Conservation (phyloP, 2,888 invertebrate genomes). For the Drosophila greeni region DNA sequence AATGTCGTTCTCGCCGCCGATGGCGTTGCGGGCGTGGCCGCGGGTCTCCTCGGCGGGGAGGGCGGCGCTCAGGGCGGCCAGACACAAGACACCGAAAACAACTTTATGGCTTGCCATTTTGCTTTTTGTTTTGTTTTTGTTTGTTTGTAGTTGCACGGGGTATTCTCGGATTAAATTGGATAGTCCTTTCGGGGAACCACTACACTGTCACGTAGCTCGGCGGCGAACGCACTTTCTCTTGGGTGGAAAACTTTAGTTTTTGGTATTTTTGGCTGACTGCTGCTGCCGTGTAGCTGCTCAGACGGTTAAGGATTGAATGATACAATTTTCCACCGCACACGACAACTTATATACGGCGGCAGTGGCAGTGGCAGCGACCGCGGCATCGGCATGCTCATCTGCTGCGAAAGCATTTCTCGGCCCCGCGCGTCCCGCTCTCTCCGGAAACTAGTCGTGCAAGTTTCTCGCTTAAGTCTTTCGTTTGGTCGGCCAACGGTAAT, state of each 20-base stretch:
- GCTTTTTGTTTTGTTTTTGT: slow-evolving; percentile 18
- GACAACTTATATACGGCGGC: slow-evolving; percentile 79
- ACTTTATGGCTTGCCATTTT: slow-evolving; percentile 80
- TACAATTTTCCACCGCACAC: slow-evolving; percentile 79
- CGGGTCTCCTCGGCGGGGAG: slow-evolving; percentile 86
- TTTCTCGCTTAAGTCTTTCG: slow-evolving; percentile 76
- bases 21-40: slow-evolving; percentile 81
- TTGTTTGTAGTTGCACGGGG: slow-evolving; percentile 42
- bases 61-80: slow-evolving; percentile 82
- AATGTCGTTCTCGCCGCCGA: slow-evolving; percentile 86
- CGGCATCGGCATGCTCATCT: slow-evolving; percentile 71
- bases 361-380: slow-evolving; percentile 39
- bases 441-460: slow-evolving; percentile 67
- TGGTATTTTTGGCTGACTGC: slow-evolving; percentile 59
- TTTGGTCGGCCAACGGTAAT: slow-evolving; percentile 65
- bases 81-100: slow-evolving; percentile 80
- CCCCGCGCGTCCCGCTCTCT: slow-evolving; percentile 48
- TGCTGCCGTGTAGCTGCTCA: slow-evolving; percentile 78
- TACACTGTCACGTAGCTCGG: slow-evolving; percentile 44
- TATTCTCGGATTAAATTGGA: slow-evolving; percentile 35
- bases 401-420: slow-evolving; percentile 49
- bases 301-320: slow-evolving; percentile 80
- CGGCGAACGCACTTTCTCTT: slow-evolving; percentile 70
- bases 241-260: slow-evolving; percentile 42
- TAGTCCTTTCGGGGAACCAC: slow-evolving; percentile 58